Evolutionary conservation across 2,113 vertebrate species (phyloP).

Genomic region (Litocranius walleri): DNA sequence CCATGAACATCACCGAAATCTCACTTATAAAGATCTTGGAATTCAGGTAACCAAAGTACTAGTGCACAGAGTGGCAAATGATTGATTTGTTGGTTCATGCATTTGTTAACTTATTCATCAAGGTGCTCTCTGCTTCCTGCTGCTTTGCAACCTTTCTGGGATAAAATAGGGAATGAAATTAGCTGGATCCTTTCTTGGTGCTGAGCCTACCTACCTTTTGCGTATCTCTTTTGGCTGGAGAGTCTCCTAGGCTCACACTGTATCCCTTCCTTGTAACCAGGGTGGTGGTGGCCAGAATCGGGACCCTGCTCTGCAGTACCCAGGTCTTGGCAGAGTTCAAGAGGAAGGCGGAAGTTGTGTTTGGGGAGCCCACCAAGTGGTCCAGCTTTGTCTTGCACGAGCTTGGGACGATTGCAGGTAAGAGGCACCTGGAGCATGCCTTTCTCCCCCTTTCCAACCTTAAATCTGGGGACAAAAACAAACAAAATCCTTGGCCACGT

Average conservation of each 20-base stretch:
- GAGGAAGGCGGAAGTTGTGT: conserved; percentile 78
- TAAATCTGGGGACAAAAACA: background rate
- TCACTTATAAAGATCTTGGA: conserved; percentile 77
- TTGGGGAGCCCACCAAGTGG: conserved; percentile 79
- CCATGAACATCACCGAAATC: conserved; percentile 78
- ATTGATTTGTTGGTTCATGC: background rate
- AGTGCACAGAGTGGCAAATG: background rate
- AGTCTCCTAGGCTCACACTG: background rate
- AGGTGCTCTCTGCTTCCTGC: background rate
- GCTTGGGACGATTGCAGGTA: conserved; percentile 85
- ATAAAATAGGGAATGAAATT: background rate
- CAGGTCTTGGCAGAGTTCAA: conserved; percentile 80
- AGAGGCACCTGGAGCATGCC: background rate
- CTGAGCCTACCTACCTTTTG: background rate
- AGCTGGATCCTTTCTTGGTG: background rate
- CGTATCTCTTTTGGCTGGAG: background rate
- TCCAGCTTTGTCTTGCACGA: conserved; percentile 80
- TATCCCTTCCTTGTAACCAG: conserved; percentile 69
- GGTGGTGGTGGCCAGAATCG: conserved; percentile 79
- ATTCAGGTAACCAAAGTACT: conserved; percentile 80
- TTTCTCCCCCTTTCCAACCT: background rate
- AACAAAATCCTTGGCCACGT: background rate
- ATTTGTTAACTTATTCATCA: background rate
- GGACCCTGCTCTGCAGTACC: conserved; percentile 76
- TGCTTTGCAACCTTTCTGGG: background rate